These are phyloP conservation scores for Acholoe squamosa DNA, from an alignment of 2,888 invertebrate genomes.

Conservation along the genomic window DNA sequence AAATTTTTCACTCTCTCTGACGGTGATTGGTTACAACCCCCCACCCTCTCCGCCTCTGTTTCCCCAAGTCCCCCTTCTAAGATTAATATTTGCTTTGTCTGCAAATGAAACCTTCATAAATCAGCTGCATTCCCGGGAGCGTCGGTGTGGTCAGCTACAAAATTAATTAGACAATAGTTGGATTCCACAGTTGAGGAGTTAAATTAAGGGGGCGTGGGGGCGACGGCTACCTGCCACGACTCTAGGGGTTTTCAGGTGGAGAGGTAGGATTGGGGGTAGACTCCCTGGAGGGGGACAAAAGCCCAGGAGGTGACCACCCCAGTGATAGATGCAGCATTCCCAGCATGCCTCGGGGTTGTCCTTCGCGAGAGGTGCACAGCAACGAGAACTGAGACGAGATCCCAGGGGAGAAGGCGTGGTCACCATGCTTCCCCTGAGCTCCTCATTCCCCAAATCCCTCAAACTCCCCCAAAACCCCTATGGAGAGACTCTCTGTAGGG, in stretches of 20 bases:
- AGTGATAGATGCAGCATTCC: conserved; percentile 49
- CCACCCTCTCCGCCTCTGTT: no score
- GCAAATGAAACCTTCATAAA: conserved; percentile 54
- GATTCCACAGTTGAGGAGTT: conserved; percentile 58
- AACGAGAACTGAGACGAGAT: neutral
- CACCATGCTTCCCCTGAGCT: neutral
- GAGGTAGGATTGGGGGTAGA: neutral
- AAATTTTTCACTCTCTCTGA: conserved; percentile 36
- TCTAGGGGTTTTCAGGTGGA: neutral
- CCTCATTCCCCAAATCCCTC: neutral
- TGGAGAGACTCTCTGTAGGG: neutral
- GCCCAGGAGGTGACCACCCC: conserved; percentile 4
- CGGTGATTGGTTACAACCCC: conserved; percentile 42
- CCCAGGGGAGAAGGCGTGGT: conserved; percentile 47
- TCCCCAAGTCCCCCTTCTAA: neutral
- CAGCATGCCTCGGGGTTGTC: conserved; percentile 56
- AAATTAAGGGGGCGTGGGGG: conserved; percentile 52
- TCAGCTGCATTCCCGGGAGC: neutral
- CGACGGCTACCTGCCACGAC: conserved; percentile 19
- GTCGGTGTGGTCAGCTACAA: conserved; percentile 53
- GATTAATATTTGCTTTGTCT: conserved; percentile 63
- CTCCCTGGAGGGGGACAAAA: conserved; percentile 28
- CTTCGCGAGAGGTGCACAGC: neutral
- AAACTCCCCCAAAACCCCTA: neutral
- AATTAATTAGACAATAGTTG: conserved; percentile 52